phyloP scores from a whole-genome alignment of 1,140 invertebrate genomes.

The Camponotus floridanus region DNA sequence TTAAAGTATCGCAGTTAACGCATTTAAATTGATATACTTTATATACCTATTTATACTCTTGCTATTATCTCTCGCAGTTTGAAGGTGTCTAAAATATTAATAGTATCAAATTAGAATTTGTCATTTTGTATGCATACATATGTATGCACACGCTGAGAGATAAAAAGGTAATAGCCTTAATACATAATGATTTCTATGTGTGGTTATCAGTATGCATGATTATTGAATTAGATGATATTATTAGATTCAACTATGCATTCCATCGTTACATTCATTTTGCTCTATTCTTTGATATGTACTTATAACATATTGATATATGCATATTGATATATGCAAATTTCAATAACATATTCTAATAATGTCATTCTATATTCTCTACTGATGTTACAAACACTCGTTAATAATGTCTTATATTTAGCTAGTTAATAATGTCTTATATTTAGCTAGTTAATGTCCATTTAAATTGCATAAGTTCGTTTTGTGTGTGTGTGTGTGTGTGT shows the following conservation, averaged over 20 bases:
- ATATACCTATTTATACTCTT: slow-evolving; percentile 16
- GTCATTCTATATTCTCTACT: background rate
- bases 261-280: background rate
- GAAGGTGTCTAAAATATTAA: slow-evolving; percentile 2
- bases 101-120: background rate
- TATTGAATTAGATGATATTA: slow-evolving; percentile 36
- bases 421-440: background rate
- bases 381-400: background rate
- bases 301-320: background rate
- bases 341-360: background rate
- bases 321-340: slow-evolving; percentile 1
- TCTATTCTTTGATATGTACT: background rate
- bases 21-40: slow-evolving; percentile 2
- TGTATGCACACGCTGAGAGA: background rate
- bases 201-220: background rate
- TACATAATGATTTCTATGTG: background rate
- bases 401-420: background rate
- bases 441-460: background rate
- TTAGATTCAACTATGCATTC: background rate
- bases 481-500: too few species aligned
- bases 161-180: slow-evolving; percentile 7
- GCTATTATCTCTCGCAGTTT: slow-evolving; percentile 20
- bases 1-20: background rate
- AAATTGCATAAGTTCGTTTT: background rate
- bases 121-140: background rate